Evolutionary conservation across 2,888 invertebrate genomes (phyloP).

Genomic region (Antheraea assamensis): DNA sequence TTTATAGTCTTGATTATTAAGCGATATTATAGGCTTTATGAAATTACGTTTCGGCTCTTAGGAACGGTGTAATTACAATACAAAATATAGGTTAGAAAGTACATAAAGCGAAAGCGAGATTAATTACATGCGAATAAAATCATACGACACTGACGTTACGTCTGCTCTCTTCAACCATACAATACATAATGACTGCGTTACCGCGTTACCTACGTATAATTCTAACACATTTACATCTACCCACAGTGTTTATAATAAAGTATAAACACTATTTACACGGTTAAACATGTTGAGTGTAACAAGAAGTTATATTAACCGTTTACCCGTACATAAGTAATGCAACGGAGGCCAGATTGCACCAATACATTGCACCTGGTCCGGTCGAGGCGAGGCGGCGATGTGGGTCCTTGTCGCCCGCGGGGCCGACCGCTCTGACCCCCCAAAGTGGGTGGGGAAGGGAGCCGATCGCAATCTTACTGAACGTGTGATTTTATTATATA

Average conservation of each 20-base stretch:
- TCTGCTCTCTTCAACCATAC: not conserved
- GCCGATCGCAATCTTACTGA: slow-evolving; percentile 39
- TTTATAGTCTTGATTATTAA: no score
- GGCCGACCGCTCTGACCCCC: slow-evolving; percentile 26
- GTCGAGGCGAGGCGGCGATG: slow-evolving; percentile 28
- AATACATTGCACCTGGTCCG: slow-evolving; percentile 68
- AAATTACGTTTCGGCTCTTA: no score
- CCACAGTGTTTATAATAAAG: not conserved
- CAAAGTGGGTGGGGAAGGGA: slow-evolving; percentile 34
- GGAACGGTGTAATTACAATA: no score
- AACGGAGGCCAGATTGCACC: slow-evolving; percentile 65
- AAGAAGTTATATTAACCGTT: slow-evolving; percentile 6
- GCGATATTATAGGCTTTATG: no score
- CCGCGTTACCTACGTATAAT: not conserved
- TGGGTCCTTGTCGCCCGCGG: slow-evolving; percentile 50
- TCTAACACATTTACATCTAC: not conserved
- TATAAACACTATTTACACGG: slow-evolving; percentile 24
- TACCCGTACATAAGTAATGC: slow-evolving; percentile 39
- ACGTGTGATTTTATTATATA: slow-evolving; percentile 43
- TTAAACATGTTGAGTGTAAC: slow-evolving; percentile 37
- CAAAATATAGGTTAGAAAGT: no score
- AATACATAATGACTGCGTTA: not conserved
- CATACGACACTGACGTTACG: not conserved
- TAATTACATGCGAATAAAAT: no score
- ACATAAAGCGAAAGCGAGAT: no score